Evolutionary conservation across 2,797 vertebrate genomes (phyloP).

Genomic region (Pangasius macronema): DNA sequence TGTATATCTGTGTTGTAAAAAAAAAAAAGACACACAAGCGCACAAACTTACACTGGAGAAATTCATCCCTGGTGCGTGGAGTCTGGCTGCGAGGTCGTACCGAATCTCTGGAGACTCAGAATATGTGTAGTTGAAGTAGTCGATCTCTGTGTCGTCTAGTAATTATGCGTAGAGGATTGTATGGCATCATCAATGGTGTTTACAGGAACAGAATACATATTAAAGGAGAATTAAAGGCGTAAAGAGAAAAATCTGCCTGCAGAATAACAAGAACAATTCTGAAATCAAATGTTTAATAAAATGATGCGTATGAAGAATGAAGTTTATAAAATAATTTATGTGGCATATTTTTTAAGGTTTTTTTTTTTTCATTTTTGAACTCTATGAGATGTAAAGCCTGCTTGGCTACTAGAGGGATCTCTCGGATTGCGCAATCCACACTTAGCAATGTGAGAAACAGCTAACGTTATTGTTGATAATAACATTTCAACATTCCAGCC

Average conservation of each 20-base stretch:
- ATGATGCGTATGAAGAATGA: background rate
- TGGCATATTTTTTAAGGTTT: background rate
- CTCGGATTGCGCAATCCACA: constrained; percentile 3
- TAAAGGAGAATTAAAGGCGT: background rate
- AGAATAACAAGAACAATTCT: background rate
- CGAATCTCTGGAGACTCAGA: too few species aligned
- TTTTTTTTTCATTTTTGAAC: background rate
- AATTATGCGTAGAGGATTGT: too few species aligned
- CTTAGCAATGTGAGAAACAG: background rate
- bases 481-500: constrained; percentile 41
- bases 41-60: constrained; percentile 76
- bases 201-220: background rate
- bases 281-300: background rate
- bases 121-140: too few species aligned
- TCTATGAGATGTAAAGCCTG: constrained; percentile 57
- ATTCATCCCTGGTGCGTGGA: constrained; percentile 72
- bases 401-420: constrained; percentile 45
- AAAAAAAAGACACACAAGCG: constrained; percentile 37
- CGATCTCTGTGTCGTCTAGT: too few species aligned
- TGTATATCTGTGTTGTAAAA: background rate
- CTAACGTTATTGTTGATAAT: background rate
- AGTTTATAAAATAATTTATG: background rate
- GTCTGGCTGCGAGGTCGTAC: constrained; percentile 32
- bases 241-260: background rate
- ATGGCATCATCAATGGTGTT: background rate